These are phyloP conservation scores for Drepana arcuata DNA, from an alignment of 1,140 invertebrate species.

Conservation along the genomic window DNA sequence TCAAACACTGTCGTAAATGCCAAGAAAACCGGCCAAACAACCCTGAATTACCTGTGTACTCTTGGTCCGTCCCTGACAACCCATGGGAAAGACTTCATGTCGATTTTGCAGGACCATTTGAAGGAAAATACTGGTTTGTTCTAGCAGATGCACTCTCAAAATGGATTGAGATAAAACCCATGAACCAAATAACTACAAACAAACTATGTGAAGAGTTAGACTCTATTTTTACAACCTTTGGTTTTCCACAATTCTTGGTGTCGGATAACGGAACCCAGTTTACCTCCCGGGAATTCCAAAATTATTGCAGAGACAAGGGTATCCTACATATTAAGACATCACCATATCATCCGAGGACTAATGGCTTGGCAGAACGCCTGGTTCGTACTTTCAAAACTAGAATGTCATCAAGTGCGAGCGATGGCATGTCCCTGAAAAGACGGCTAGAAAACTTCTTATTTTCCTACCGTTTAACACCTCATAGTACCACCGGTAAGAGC, in stretches of 20 bases:
- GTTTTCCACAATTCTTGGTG: not conserved
- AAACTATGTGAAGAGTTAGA: not conserved
- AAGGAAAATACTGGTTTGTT: constrained; percentile 1
- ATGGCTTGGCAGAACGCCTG: not conserved
- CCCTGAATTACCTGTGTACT: constrained; percentile 24
- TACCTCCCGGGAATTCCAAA: constrained; percentile 1
- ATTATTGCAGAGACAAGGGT: constrained; percentile 1
- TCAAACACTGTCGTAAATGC: constrained; percentile 20
- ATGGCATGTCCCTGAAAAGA: not conserved
- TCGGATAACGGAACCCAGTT: constrained; percentile 4
- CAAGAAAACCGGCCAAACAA: constrained; percentile 11
- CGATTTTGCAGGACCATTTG: constrained; percentile 1
- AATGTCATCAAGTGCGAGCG: not conserved
- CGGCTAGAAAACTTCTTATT: not conserved
- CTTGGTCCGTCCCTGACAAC: not conserved
- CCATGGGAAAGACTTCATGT: not conserved
- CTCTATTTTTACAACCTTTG: constrained; percentile 3
- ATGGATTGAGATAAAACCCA: constrained; percentile 1
- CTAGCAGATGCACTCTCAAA: constrained; percentile 2
- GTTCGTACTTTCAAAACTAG: constrained; percentile 1
- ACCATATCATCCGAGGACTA: constrained; percentile 2
- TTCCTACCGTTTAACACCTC: not conserved
- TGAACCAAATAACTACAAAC: not conserved
- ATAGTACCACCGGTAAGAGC: not conserved
- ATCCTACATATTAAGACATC: constrained; percentile 2